Conservation (phyloP, 2,888 invertebrate genomes). For the Dicyrtomina minuta region DNA sequence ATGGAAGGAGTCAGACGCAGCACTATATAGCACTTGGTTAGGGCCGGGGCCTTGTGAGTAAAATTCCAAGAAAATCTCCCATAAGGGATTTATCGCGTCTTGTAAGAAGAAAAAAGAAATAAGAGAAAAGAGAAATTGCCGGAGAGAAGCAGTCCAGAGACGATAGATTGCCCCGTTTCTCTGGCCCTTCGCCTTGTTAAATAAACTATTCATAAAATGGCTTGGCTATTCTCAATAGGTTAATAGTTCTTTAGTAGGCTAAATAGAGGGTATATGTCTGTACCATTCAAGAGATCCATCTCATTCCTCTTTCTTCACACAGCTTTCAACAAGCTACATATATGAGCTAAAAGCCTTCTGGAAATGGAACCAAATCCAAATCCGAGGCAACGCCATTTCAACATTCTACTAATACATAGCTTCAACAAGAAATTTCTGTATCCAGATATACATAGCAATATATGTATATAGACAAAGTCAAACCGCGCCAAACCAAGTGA, state of each 20-base stretch:
- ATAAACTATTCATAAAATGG: conserved; percentile 27
- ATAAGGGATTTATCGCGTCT: background rate
- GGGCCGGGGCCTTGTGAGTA: too few species aligned
- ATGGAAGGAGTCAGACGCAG: too few species aligned
- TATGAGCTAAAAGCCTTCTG: background rate
- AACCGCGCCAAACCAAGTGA: background rate
- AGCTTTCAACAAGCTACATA: background rate
- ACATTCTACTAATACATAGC: too few species aligned
- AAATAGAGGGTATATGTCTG: conserved; percentile 7
- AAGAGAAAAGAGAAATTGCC: background rate
- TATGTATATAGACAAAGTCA: too few species aligned
- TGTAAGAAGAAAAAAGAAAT: background rate
- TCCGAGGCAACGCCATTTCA: too few species aligned
- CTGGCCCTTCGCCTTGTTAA: background rate
- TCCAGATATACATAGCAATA: too few species aligned
- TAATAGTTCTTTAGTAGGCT: conserved; percentile 28
- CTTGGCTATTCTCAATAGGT: conserved; percentile 16
- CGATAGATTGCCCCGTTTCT: too few species aligned
- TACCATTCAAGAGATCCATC: background rate
- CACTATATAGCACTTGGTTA: too few species aligned
- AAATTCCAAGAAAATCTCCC: background rate
- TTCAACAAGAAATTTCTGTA: too few species aligned
- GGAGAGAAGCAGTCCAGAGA: too few species aligned
- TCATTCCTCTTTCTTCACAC: background rate
- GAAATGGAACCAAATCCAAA: too few species aligned